Conservation (phyloP, 35 echinoderm and acorn worm species). For the Apostichopus californicus region DNA sequence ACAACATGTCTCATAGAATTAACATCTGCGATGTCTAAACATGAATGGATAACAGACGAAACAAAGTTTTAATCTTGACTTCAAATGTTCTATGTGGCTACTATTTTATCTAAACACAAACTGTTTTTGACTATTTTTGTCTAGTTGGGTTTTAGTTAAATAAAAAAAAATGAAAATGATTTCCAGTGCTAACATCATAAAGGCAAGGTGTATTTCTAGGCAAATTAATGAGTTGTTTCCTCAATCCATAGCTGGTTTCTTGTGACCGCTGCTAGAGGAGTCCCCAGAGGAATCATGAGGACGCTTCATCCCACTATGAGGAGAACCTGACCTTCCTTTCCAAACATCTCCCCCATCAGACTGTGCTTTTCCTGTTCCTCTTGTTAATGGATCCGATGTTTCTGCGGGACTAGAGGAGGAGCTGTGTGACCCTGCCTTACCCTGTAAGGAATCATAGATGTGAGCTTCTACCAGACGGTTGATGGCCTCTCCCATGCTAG, state of each 20-base stretch:
- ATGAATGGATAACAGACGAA: background rate
- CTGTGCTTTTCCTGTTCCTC: background rate
- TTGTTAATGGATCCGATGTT: constrained; percentile 24
- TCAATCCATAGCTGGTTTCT: constrained; percentile 38
- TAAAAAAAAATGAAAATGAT: constrained; percentile 38
- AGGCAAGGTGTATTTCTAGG: constrained; percentile 58
- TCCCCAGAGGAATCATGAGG: constrained; percentile 40
- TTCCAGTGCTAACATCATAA: constrained; percentile 53
- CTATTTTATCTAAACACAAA: constrained; percentile 10
- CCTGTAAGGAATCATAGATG: constrained; percentile 82
- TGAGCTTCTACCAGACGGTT: constrained; percentile 93
- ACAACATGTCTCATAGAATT: no score
- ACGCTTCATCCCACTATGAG: constrained; percentile 18
- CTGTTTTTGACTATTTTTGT: constrained; percentile 2
- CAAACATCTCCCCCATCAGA: constrained; percentile 20
- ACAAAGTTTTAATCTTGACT: background rate
- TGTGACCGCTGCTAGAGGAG: background rate
- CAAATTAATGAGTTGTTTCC: constrained; percentile 16
- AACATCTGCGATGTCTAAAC: no score
- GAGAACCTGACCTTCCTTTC: constrained; percentile 20
- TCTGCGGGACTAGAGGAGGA: constrained; percentile 37
- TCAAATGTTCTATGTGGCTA: background rate
- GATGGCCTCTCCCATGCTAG: constrained; percentile 86
- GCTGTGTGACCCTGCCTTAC: constrained; percentile 47
- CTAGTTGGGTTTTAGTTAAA: constrained; percentile 10